Evolutionary conservation across 2,888 invertebrate genomes (phyloP), one percentile per base, ranked within the genome.

Genomic region (Thymelicus sylvestris): DNA sequence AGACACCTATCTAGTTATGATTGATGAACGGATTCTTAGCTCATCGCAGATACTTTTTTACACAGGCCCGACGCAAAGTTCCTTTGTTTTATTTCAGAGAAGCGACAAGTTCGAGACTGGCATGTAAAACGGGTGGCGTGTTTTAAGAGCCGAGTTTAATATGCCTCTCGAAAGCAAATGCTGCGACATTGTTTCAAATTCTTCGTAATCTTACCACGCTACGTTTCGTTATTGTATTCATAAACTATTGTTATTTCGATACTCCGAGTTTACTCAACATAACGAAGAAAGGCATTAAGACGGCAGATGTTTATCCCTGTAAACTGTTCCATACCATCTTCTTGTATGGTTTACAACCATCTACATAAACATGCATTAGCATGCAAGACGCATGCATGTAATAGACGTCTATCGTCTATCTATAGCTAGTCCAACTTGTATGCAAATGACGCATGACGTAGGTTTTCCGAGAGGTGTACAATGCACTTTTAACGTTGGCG

Each of bases 401-500:
- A 79, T 76, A 75, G 75, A 75, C 72, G 74, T 61, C 62, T 67
- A 71, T 44, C 72, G 74, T 61, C 62, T 67, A 71, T 44, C 61
- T 73, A 76, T 74, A 76, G 70, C 74, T 77, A 76, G 72, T 71
- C 69, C 69, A 75, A 75, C 76, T 67, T 75, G 74, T 78, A 78
- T 79, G 76, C 73, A 76, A 81, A 79, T 79, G 73, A 47, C 73
- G 72, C 70, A 78, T 81, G 79, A 79, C 76, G 81, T 79, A 75
- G 74, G 76, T 86, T 86, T 90, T 86, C 89, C 86, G 86, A 85
- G 86, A 91, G 86, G 85, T 87, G 87, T 87, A 88, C 90, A 91
- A 91, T 90, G 89, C 88, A 81, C 90, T 90, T 91, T 88, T 91
- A 90, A 86, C 88, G 88, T 87, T 88, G 80, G 81, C 80, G 79